Percentiles rank a stretch among this genome's conserved stretches.
Conservation (phyloP, 1,140 invertebrate genomes). For the Drosophila athabasca region DNA sequence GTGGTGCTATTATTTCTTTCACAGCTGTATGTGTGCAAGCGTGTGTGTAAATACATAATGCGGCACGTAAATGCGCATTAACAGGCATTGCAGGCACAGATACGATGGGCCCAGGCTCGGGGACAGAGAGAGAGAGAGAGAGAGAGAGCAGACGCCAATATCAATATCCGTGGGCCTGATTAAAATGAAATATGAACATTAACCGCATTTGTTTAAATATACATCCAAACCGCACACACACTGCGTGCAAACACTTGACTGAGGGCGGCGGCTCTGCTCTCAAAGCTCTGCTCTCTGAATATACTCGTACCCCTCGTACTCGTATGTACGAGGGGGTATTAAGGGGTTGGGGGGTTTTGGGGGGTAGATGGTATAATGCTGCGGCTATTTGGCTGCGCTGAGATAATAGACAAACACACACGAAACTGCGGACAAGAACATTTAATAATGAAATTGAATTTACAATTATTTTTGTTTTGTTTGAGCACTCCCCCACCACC, state of each 20-base stretch:
- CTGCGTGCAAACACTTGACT: constrained; percentile 55
- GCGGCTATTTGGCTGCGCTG: constrained; percentile 24
- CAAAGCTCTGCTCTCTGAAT: too few relatives aligned
- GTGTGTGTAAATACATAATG: constrained; percentile 54
- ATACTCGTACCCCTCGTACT: constrained; percentile 1
- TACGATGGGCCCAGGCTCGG: neutral
- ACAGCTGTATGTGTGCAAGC: constrained; percentile 1
- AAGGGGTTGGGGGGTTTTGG: too few relatives aligned
- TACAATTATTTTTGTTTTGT: constrained; percentile 79
- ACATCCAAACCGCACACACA: constrained; percentile 68
- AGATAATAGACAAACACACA: constrained; percentile 71
- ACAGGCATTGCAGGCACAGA: constrained; percentile 30
- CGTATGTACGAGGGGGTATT: constrained; percentile 13
- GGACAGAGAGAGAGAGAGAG: neutral
- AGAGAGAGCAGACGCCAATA: constrained; percentile 34
- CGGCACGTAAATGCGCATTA: constrained; percentile 69
- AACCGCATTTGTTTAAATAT: constrained; percentile 81
- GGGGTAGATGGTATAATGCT: neutral
- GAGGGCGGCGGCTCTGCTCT: neutral
- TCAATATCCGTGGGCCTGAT: constrained; percentile 68
- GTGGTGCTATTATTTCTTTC: too few relatives aligned
- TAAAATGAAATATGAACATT: constrained; percentile 81
- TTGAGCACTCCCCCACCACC: constrained; percentile 11
- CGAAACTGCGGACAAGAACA: constrained; percentile 61
- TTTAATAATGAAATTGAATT: constrained; percentile 80